Conservation (phyloP, 2,113 vertebrate genomes). For the Phaethon lepturus region DNA sequence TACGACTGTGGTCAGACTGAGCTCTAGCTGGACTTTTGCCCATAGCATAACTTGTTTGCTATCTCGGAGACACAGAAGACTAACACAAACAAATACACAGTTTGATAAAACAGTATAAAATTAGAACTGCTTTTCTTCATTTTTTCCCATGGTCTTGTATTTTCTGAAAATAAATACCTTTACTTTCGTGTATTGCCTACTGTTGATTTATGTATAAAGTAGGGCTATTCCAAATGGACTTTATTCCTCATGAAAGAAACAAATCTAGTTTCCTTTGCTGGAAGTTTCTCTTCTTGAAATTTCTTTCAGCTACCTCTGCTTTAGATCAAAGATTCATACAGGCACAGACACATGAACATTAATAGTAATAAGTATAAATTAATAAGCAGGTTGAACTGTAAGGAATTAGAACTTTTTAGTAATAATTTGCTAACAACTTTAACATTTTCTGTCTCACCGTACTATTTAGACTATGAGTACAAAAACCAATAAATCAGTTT, state of each 20-base stretch:
- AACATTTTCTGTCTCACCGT: background rate
- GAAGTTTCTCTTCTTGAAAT: background rate
- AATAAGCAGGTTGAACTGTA: background rate
- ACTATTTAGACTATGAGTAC: background rate
- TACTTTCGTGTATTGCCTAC: background rate
- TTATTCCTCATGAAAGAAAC: background rate
- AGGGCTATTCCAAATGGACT: background rate
- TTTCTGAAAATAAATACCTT: background rate
- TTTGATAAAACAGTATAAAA: background rate
- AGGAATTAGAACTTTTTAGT: background rate
- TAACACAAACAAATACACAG: background rate
- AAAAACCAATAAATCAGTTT: background rate
- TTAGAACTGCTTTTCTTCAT: background rate
- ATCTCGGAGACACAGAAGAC: background rate
- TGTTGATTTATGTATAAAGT: background rate
- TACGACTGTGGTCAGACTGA: no score
- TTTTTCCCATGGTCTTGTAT: background rate
- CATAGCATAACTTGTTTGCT: no score
- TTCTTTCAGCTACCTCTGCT: background rate
- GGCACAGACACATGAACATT: background rate
- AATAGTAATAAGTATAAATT: background rate
- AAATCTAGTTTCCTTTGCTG: background rate
- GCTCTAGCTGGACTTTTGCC: no score
- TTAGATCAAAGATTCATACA: background rate
- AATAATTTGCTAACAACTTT: background rate